Evolutionary conservation across 2,113 vertebrate species (phyloP).

Genomic region (Centropus bengalensis): DNA sequence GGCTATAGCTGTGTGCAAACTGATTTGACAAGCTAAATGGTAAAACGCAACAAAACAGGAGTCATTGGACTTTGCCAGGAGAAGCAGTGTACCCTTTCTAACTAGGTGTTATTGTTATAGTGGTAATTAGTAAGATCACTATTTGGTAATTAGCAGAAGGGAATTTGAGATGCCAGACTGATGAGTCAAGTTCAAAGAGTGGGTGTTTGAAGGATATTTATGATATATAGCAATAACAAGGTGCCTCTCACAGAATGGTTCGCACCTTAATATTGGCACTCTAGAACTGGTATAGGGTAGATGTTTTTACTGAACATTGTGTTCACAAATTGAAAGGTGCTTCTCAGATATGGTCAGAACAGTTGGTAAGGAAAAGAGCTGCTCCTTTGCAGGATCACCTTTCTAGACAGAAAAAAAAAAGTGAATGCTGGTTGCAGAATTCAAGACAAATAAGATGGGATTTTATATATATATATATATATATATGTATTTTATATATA

Average conservation of each 20-base stretch:
- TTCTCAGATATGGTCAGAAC: neutral
- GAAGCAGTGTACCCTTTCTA: neutral
- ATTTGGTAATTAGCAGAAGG: slow-evolving; percentile 29
- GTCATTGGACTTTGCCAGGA: neutral
- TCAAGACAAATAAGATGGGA: neutral
- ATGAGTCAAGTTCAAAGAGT: slow-evolving; percentile 17
- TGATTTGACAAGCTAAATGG: neutral
- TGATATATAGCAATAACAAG: neutral
- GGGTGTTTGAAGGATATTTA: slow-evolving; percentile 6
- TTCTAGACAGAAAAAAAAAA: neutral
- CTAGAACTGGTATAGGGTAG: neutral
- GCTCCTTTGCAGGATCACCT: neutral
- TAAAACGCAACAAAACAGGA: neutral
- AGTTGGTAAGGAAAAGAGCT: neutral
- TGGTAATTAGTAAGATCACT: neutral
- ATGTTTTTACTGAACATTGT: neutral
- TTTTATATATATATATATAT: neutral
- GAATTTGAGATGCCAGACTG: slow-evolving; percentile 13
- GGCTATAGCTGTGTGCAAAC: neutral
- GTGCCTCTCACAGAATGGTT: slow-evolving; percentile 10
- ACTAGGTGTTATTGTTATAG: neutral
- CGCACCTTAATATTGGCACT: neutral
- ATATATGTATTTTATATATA: too few species aligned
- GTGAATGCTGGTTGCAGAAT: neutral
- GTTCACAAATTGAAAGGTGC: neutral